A percentile compares a stretch with the other conserved stretches of the same genome.
Conservation (phyloP, 2,113 vertebrate genomes). For the Asarcornis scutulata region DNA sequence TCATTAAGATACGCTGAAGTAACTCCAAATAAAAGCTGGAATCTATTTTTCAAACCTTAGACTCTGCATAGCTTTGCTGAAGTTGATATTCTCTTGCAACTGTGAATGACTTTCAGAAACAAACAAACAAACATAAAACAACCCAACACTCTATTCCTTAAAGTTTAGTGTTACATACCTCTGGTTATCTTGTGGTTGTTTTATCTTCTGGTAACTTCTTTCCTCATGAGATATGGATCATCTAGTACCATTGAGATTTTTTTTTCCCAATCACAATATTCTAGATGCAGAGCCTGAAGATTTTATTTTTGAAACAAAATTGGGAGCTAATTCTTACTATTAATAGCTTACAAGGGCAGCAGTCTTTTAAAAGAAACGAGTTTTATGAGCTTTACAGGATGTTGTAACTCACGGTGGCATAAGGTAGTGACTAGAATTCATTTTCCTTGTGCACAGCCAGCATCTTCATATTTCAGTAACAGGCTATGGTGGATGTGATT, state of each 20-base stretch:
- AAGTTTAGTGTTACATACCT: neutral
- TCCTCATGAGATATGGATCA: neutral
- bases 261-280: neutral
- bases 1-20: neutral
- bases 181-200: neutral
- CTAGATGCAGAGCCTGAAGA: neutral
- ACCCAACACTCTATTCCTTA: too few relatives aligned
- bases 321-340: neutral
- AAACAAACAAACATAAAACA: neutral
- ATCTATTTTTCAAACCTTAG: fast-evolving
- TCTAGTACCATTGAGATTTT: neutral
- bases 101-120: neutral
- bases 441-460: fast-evolving
- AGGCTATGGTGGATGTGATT: neutral
- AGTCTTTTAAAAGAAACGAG: neutral
- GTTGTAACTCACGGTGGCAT: neutral
- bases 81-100: neutral
- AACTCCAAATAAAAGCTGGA: neutral
- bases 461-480: neutral
- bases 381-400: neutral
- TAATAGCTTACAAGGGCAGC: neutral
- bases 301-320: neutral
- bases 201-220: neutral
- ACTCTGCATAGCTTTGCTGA: neutral
- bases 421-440: neutral